Evolutionary conservation across 1,140 invertebrate species (phyloP).

Genomic region (Sitophilus oryzae): DNA sequence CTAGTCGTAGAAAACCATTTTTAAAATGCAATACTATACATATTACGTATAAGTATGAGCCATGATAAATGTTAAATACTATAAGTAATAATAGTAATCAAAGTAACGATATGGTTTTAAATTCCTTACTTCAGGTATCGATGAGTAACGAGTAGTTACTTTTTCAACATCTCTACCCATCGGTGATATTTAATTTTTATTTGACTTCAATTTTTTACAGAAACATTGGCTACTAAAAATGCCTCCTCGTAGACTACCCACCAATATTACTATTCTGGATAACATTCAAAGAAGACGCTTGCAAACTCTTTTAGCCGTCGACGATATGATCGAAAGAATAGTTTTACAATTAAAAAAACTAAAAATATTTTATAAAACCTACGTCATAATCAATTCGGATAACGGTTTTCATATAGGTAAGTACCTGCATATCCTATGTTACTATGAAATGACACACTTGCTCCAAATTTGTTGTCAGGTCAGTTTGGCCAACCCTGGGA

Average conservation of each 20-base stretch:
- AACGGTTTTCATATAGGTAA: slow-evolving; percentile 84
- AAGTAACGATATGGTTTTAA: too few relatives aligned
- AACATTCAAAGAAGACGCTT: slow-evolving; percentile 62
- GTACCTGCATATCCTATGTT: not conserved
- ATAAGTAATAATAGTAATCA: too few relatives aligned
- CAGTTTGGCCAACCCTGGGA: slow-evolving; percentile 82
- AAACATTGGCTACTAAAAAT: slow-evolving; percentile 74
- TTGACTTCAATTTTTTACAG: slow-evolving; percentile 44
- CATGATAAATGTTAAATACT: too few relatives aligned
- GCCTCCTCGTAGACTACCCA: slow-evolving; percentile 56
- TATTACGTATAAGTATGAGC: too few relatives aligned
- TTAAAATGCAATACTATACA: too few relatives aligned
- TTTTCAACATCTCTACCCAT: too few relatives aligned
- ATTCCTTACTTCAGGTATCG: not conserved
- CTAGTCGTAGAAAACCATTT: too few relatives aligned
- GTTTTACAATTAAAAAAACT: slow-evolving; percentile 51
- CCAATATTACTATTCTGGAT: slow-evolving; percentile 55
- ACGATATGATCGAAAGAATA: slow-evolving; percentile 71
- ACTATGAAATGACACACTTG: not conserved
- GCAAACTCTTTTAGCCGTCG: slow-evolving; percentile 76
- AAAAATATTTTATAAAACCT: slow-evolving; percentile 64
- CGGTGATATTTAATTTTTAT: slow-evolving; percentile 14
- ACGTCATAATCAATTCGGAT: slow-evolving; percentile 78
- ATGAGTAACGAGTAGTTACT: too few relatives aligned
- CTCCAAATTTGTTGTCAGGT: slow-evolving; percentile 42